A percentile compares a stretch with the other conserved stretches of the same genome.
These are phyloP conservation scores for Passerculus sandwichensis DNA, from an alignment of 2,797 vertebrate species.

Conservation along the genomic window DNA sequence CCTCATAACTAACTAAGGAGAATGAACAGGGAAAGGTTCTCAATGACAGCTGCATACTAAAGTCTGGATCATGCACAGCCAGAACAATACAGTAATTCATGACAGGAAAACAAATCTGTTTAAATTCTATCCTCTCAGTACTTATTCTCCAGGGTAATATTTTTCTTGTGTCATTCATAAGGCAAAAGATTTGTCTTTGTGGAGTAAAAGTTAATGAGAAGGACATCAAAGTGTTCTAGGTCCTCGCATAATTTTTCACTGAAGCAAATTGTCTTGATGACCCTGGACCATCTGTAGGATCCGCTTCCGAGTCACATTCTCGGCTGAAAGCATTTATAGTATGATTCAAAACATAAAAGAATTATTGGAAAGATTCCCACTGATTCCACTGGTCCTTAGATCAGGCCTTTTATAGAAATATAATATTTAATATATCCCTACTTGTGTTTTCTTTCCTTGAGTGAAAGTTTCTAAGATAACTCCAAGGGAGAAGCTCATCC, in stretches of 20 bases:
- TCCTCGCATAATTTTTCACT: background rate
- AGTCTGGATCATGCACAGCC: background rate
- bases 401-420: background rate
- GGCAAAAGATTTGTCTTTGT: background rate
- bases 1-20: conserved; percentile 25
- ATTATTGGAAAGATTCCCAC: background rate
- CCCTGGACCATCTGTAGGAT: background rate
- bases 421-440: background rate
- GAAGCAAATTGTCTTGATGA: background rate
- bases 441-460: background rate
- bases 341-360: background rate
- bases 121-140: background rate
- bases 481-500: background rate
- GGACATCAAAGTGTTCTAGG: background rate
- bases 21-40: background rate
- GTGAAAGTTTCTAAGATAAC: background rate
- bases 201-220: background rate
- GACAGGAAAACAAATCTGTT: background rate
- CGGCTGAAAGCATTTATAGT: background rate
- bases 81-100: background rate
- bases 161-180: background rate
- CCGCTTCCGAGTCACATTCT: background rate
- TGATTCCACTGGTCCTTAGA: background rate
- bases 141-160: background rate
- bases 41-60: background rate